Conservation (phyloP, 2,797 vertebrate genomes). For the Austrolebias charrua region DNA sequence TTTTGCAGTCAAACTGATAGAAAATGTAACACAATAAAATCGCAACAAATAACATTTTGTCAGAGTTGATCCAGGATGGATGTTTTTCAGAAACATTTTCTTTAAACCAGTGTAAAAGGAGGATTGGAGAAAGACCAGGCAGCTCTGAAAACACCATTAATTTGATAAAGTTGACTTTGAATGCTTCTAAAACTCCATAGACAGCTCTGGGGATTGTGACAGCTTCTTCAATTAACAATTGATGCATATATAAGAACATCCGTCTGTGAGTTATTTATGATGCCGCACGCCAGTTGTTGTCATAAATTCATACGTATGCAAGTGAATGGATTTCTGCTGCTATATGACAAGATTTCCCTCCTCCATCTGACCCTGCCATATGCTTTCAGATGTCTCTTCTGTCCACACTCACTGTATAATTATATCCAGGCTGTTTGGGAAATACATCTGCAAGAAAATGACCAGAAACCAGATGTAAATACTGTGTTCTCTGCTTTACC, state of each 20-base stretch:
- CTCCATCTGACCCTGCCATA: constrained; percentile 70
- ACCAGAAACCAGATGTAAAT: constrained; percentile 36
- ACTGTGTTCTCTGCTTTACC: neutral
- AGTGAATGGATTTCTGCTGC: constrained; percentile 65
- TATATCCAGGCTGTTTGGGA: constrained; percentile 47
- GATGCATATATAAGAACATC: constrained; percentile 71
- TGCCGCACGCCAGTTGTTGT: constrained; percentile 72
- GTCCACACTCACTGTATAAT: constrained; percentile 61
- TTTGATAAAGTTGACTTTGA: constrained; percentile 72
- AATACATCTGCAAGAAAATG: constrained; percentile 50
- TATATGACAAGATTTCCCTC: constrained; percentile 65
- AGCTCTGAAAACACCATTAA: constrained; percentile 66
- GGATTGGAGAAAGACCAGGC: constrained; percentile 59
- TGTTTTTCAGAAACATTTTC: constrained; percentile 18
- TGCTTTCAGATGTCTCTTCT: constrained; percentile 63
- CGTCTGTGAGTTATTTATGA: constrained; percentile 68
- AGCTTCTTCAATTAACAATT: constrained; percentile 75
- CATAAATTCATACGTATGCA: constrained; percentile 69
- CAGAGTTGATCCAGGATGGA: neutral
- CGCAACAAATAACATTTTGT: too few species aligned
- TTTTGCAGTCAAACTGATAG: neutral
- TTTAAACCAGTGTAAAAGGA: constrained; percentile 40
- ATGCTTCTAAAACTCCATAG: constrained; percentile 62
- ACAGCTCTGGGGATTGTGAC: constrained; percentile 71
- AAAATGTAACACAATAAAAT: neutral